Evolutionary conservation across 2,797 vertebrate genomes (phyloP), one percentile per base, ranked within the genome.

Genomic region (Myiotriccus ornatus): DNA sequence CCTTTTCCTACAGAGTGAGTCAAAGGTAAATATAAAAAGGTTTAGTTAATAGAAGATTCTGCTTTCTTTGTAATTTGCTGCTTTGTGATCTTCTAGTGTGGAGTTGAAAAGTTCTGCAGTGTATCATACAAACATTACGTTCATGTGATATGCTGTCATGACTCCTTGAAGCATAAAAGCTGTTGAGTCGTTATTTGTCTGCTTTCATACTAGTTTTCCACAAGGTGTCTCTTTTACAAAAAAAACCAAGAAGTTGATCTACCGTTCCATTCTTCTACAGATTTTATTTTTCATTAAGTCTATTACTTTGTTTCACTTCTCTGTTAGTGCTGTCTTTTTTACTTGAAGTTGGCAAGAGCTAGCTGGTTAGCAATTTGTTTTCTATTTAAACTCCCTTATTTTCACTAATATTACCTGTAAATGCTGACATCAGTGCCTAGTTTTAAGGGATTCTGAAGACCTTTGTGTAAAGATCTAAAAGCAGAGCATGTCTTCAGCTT

Each of bases 301-400:
- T 78, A 0, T 52, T 73, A 19, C 37, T 77, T 74, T 47, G 10
- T 35, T 92, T 90, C 24, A n/a, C 12, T 14, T 65, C 2, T 27
- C 12, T 78, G 4, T 44, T 63, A 55, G 12, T 52, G 12, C 32
- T 57, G 8, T 11, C 19, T 46, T 80, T 69, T 47, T 34, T 43
- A 41, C 39, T 53, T 57, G 10, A 35, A 67, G 23, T 27, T 74
- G 22, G 21, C 46, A 47, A 30, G 18, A 67, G 17, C 7, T 41
- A n/a, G 3, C 15, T 67, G n/a, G 14, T 69, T 63, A 62, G 14
- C 13, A 64, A 2, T 15, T 84, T 0, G 0, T 41, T 59, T 87
- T 73, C 16, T 73, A 4, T 62, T 57, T 44, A 18, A 52, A 1
- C 4, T 25, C 75, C 9, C 55, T 52, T 35, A 27, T 85, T 87